phyloP scores from a whole-genome alignment of 2,888 invertebrate genomes.

The Parnassius apollo region DNA sequence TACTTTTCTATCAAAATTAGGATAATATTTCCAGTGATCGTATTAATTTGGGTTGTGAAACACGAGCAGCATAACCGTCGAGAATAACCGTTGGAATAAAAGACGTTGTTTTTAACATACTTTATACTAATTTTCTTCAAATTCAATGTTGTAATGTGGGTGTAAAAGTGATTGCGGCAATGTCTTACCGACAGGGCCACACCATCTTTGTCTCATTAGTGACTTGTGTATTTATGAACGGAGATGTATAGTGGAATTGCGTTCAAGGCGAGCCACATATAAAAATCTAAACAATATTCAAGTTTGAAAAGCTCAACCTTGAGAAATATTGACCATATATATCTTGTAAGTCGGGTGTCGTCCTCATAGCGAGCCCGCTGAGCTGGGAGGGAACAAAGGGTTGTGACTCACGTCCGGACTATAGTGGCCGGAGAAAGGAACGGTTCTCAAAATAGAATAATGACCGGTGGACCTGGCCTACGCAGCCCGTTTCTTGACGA shows the following conservation, averaged over 20 bases:
- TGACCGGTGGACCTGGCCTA: conserved; percentile 64
- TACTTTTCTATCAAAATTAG: too few relatives aligned
- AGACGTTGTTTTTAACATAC: conserved; percentile 12
- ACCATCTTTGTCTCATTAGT: conserved; percentile 51
- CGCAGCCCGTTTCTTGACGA: conserved; percentile 51
- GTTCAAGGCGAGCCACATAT: conserved; percentile 70
- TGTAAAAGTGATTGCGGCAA: conserved; percentile 30
- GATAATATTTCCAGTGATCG: too few relatives aligned
- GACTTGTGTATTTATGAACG: conserved; percentile 51
- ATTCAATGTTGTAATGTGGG: conserved; percentile 24
- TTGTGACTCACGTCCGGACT: conserved; percentile 70
- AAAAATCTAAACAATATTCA: conserved; percentile 65
- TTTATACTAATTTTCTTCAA: conserved; percentile 21
- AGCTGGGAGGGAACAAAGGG: conserved; percentile 66
- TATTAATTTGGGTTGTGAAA: not conserved
- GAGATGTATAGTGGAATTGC: conserved; percentile 56
- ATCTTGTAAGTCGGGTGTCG: conserved; percentile 37
- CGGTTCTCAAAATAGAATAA: conserved; percentile 65
- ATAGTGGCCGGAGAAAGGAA: conserved; percentile 61
- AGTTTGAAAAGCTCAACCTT: conserved; percentile 63
- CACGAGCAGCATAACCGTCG: not conserved
- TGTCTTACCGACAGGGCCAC: conserved; percentile 25
- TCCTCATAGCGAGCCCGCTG: conserved; percentile 53
- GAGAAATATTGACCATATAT: conserved; percentile 36
- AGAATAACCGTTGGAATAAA: conserved; percentile 12